These are phyloP conservation scores for Melanotaenia boesemani DNA, from an alignment of 2,797 vertebrate genomes.

Conservation along the genomic window DNA sequence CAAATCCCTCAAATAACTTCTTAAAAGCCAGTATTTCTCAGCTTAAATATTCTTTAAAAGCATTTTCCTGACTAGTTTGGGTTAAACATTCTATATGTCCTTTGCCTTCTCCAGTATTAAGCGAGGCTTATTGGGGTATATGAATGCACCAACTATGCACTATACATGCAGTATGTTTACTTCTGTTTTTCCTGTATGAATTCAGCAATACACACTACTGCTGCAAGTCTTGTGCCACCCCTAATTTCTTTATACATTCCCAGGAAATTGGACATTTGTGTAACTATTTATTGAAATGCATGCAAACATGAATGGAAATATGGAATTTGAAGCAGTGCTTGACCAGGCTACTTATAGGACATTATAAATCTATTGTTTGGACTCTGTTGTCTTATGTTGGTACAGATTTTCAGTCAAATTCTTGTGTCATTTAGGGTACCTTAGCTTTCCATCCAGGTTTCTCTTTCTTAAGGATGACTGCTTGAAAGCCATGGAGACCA, in stretches of 20 bases:
- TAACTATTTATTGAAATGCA: neutral
- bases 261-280: neutral
- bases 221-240: neutral
- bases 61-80: neutral
- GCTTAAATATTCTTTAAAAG: neutral
- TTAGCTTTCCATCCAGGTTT: neutral
- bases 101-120: neutral
- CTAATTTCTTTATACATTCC: neutral
- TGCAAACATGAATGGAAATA: neutral
- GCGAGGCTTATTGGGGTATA: neutral
- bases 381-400: neutral
- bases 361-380: neutral
- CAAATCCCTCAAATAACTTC: conserved; percentile 20
- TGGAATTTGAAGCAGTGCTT: neutral
- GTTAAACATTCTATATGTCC: neutral
- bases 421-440: too few relatives aligned
- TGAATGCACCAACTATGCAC: neutral
- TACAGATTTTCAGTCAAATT: neutral
- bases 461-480: neutral
- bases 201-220: too few relatives aligned
- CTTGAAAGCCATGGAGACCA: neutral
- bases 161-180: neutral
- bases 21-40: neutral
- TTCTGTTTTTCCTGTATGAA: too few relatives aligned
- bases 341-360: too few relatives aligned